Conservation (phyloP, 2,797 vertebrate genomes). For the Sebastiscus tertius region DNA sequence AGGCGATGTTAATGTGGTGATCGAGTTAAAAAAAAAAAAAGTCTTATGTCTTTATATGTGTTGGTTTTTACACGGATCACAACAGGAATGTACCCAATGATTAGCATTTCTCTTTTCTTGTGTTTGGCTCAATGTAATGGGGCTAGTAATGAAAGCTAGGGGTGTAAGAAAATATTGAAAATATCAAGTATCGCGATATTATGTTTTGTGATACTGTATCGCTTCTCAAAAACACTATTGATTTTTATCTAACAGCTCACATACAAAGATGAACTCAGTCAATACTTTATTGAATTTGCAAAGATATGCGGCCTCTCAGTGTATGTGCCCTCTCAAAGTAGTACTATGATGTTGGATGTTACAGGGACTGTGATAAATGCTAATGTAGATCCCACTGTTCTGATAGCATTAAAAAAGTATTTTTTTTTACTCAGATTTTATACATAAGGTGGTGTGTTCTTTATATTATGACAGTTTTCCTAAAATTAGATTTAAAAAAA, state of each 20-base stretch:
- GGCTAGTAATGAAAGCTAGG: not conserved
- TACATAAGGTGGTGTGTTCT: not conserved
- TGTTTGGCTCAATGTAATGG: not conserved
- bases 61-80: not conserved
- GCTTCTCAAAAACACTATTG: too few relatives aligned
- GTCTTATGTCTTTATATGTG: not conserved
- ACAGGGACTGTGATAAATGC: too few relatives aligned
- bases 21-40: not conserved
- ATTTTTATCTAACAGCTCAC: too few relatives aligned
- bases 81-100: not conserved
- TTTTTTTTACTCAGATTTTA: not conserved
- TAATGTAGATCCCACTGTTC: not conserved
- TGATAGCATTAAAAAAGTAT: not conserved
- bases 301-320: too few relatives aligned
- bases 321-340: too few relatives aligned
- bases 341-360: too few relatives aligned
- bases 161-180: not conserved
- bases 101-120: not conserved
- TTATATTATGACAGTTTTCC: not conserved
- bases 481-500: not conserved
- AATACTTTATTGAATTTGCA: too few relatives aligned
- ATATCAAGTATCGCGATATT: not conserved
- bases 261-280: too few relatives aligned
- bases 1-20: not conserved
- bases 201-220: too few relatives aligned